phyloP scores from a whole-genome alignment of 2,113 vertebrate species.

The Crypturellus undulatus region DNA sequence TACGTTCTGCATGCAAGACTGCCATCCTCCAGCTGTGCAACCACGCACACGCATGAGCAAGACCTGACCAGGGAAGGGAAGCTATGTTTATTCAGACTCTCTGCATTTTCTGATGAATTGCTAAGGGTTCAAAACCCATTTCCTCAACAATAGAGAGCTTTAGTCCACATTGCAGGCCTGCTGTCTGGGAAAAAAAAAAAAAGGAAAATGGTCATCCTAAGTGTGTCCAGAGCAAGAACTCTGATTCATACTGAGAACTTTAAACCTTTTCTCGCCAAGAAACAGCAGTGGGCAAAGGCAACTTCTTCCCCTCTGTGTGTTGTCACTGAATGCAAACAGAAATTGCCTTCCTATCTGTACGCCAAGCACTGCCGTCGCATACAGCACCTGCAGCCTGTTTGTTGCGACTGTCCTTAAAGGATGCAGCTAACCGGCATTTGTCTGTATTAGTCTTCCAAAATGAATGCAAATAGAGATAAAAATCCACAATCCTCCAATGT shows the following conservation, averaged over 20 bases:
- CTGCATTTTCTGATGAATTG: not conserved
- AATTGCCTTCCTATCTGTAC: not conserved
- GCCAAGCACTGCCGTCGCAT: not conserved
- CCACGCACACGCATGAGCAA: not conserved
- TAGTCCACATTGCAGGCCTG: not conserved
- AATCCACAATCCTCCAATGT: not conserved
- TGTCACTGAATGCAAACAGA: not conserved
- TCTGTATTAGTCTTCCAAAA: not conserved
- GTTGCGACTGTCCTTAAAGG: not conserved
- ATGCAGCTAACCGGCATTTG: not conserved
- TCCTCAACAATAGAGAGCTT: not conserved
- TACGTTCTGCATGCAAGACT: not conserved
- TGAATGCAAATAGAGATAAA: not conserved
- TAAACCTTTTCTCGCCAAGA: not conserved
- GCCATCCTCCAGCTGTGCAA: not conserved
- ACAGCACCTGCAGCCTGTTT: not conserved
- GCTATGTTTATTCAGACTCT: not conserved
- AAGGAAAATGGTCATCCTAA: not conserved
- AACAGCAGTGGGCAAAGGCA: not conserved
- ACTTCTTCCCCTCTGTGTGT: not conserved
- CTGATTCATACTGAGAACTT: not conserved
- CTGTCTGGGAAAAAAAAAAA: not conserved
- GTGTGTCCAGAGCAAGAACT: not conserved
- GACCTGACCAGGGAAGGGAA: not conserved
- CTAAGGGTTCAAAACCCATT: not conserved